These are phyloP conservation scores for Brachionus asplanchnoidis DNA, from an alignment of 1,140 invertebrate genomes.

Conservation along the genomic window DNA sequence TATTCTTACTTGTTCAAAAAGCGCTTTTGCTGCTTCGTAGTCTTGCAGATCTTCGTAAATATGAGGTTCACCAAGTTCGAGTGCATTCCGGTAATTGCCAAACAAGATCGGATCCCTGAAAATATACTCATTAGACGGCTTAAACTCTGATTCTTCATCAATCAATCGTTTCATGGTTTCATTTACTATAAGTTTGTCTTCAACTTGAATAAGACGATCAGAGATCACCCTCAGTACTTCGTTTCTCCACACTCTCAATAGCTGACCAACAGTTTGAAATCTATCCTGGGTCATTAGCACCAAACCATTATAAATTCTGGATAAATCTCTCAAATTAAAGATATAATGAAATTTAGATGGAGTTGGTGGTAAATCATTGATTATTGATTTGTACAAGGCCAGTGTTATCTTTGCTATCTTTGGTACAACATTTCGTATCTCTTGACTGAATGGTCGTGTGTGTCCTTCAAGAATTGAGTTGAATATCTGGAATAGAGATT, in stretches of 20 bases:
- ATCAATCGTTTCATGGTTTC: conserved; percentile 30
- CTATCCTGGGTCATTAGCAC: conserved; percentile 67
- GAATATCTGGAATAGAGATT: conserved; percentile 60
- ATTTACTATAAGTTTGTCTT: conserved; percentile 56
- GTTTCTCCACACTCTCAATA: conserved; percentile 80
- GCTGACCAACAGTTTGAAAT: conserved; percentile 65
- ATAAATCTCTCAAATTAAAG: conserved; percentile 83
- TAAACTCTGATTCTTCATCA: conserved; percentile 44
- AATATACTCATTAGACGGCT: conserved; percentile 60
- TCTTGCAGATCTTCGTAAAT: conserved; percentile 82
- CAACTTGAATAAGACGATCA: conserved; percentile 72
- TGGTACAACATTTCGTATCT: conserved; percentile 64
- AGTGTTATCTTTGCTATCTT: conserved; percentile 72
- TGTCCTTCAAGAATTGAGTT: conserved; percentile 73
- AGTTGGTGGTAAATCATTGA: conserved; percentile 75
- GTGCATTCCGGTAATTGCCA: conserved; percentile 78
- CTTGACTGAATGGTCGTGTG: conserved; percentile 64
- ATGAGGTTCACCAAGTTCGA: conserved; percentile 69
- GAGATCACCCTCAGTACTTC: conserved; percentile 77
- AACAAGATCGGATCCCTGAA: conserved; percentile 75
- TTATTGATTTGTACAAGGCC: conserved; percentile 71
- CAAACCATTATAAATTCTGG: conserved; percentile 72
- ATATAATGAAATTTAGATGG: conserved; percentile 89
- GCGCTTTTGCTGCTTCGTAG: conserved; percentile 73
- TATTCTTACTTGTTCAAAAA: conserved; percentile 68